Percentiles rank a stretch among this genome's conserved stretches.
These are phyloP conservation scores for Ormyrus nitidulus DNA, from an alignment of 2,888 invertebrate genomes.

Conservation along the genomic window DNA sequence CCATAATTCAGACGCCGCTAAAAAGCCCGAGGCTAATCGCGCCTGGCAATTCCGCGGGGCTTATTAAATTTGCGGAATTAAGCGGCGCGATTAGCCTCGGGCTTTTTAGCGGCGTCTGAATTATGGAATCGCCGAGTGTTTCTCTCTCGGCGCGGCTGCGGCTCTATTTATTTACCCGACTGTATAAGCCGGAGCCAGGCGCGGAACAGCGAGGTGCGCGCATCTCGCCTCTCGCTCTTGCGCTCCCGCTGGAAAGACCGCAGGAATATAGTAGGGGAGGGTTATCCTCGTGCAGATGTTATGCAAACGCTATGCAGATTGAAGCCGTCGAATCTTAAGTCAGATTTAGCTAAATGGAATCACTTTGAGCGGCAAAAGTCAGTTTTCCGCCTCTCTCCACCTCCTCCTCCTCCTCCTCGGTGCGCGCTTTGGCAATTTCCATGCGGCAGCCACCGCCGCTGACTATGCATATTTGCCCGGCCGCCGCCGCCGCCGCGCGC, in stretches of 20 bases:
- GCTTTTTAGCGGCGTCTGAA: slow-evolving; percentile 32
- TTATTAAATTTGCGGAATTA: no score
- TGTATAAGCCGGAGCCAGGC: slow-evolving; percentile 14
- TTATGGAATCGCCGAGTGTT: slow-evolving; percentile 31
- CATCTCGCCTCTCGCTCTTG: no score
- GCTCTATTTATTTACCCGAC: slow-evolving; percentile 35
- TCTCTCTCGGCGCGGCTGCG: neutral
- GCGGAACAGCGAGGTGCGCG: neutral
- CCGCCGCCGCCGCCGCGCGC: neutral
- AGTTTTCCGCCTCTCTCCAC: slow-evolving; percentile 30
- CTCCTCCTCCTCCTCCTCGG: slow-evolving; percentile 12
- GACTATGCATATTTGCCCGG: slow-evolving; percentile 15
- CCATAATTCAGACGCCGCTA: slow-evolving; percentile 36
- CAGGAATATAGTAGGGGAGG: slow-evolving; percentile 12
- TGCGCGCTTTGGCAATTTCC: slow-evolving; percentile 25
- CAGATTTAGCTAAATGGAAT: slow-evolving; percentile 50
- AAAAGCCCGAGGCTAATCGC: slow-evolving; percentile 2
- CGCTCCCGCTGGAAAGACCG: neutral
- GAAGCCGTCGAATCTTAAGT: slow-evolving; percentile 38
- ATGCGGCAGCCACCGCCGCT: neutral
- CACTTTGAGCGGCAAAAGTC: slow-evolving; percentile 40
- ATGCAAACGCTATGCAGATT: slow-evolving; percentile 55
- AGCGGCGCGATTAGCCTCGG: no score
- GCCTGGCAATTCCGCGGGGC: no score
- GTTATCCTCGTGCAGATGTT: slow-evolving; percentile 35